Evolutionary conservation across 2,888 invertebrate species (phyloP), one percentile per base, ranked within the genome.

Genomic region (Pocota personata): DNA sequence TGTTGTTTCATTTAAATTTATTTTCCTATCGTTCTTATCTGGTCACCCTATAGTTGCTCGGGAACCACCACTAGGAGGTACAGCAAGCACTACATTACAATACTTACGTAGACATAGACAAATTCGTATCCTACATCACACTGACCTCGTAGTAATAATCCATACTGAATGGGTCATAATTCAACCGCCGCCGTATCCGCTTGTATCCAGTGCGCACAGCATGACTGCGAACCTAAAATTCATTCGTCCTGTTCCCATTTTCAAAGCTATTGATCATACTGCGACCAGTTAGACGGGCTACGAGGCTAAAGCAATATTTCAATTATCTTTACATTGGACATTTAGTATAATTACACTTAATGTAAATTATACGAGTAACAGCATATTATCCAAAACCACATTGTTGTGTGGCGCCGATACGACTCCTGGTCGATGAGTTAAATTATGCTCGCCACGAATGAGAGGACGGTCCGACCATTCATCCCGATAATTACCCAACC

Each of bases 401-500:
- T 52, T 69, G 67, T 62, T 69, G 55, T 60, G 60, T 52, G 64
- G 79, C 66, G 19, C 46, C 67, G 14, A 16, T 76, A 69, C 50
- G 55, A 27, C 48, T 64, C 32, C 37, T 43, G 27, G 67, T 67
- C 58, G 24, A 75, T 75, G 32, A 19, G 37, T 52, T 37, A 75
- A 75, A 35, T 27, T 3, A 4, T 46, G 27, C n/a, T n/a, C 19
- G 16, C 46, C 32, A 16, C 55, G 21, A 57, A 37, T 14, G 37
- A 60, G 21, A 24, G 35, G 37, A 3, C 24, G 27, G 48, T 58
- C 43, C 19, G 19, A 24, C 58, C 46, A 37, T 30, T 66, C 60
- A 75, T 43, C 21, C 69, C 64, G 71, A 72, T 66, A 82, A 82
- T 77, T 71, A 72, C 66, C 71, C 71, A 10, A 52, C 71, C 71